Base-by-base conservation (phyloP, 2,888 invertebrate genomes). In the Amiota communis region DNA sequence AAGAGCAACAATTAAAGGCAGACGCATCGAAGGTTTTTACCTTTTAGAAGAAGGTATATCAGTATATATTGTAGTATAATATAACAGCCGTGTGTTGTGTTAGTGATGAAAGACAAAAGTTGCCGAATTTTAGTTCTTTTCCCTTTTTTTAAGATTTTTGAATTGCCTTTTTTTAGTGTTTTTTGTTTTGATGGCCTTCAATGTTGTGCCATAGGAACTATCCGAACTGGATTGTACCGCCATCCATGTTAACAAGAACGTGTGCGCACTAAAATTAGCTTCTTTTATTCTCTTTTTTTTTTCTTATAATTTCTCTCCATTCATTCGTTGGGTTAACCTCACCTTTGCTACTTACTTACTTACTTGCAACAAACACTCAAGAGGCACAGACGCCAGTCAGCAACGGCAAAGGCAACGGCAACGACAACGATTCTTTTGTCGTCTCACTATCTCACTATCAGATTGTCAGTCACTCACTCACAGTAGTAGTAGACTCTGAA, bases 401-500 rank as follows among this genome's bases (percentile, higher is more conserved):
- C 48, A 23, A 13, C 47, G 57, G 15, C 70, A 53, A 53, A 6
- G n/a, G 12, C 53, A 53, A 12, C 53, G 11, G 17, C 53, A 53
- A 53, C 49, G 13, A 36, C 53, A 69, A 36, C 36, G 36, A 36
- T 36, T 36, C 36, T 36, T 36, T 36, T 36, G 36, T 36, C 36
- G 36, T 36, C 36, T 36, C 8, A 36, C 36, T 6, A 36, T 36
- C 36, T 36, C 36, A 36, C 15, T 61, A 48, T 57, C 49, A 64
- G 23, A 64, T 12, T 68, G 67, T 68, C 67, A 68, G 23, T 53
- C 67, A 68, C 11, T 48, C 65, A 67, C 17, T 67, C 12, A 49
- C 20, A 49, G 12, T 11, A 10, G 12, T 11, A 10, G 51, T 20
- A 63, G 12, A 63, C 36, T 15, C 57, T n/a, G n/a, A 70, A 53